Evolutionary conservation across 2,888 invertebrate genomes (phyloP), one percentile per base, ranked within the genome.

Genomic region (Eupeodes latifasciatus): DNA sequence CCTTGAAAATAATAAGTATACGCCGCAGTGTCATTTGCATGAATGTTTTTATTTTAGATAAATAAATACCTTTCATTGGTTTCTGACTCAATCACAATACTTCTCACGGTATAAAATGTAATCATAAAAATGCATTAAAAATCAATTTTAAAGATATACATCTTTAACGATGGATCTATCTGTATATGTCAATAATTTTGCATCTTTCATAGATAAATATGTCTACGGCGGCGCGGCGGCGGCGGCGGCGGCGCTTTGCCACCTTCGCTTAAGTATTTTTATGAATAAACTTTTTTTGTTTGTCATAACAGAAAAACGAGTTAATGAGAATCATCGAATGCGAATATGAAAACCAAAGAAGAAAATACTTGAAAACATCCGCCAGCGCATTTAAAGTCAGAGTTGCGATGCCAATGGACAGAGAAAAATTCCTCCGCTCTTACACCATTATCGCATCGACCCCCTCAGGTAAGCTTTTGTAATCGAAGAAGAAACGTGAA

Each of bases 401-500:
- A 27, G n/a, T 59, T 59, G 59, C 72, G 59, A 75, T 79, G 75
- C 69, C 78, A 79, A 76, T 78, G 71, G 82, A 82, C 78, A 69
- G 36, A 55, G 14, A 6, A 72, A 71, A 34, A 59, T 53, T 27
- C 75, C 49, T 27, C 51, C 12, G 51, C 51, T 27, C 27, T 40
- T 53, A 12, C n/a, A 57, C 27, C 47, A 53, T 69, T 12, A 47
- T 47, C 10, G 47, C 47, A 47, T 47, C 47, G 12, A 4, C 40
- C 75, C 67, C 34, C 55, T 36, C 36, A 16, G 16, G 59, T 61
- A 34, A 64, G 62, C 51, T 62, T 57, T 57, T n/a, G 74, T 64
- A 83, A 79, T 82, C 82, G 64, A 57, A 82, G 91, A 90, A 91
- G 90, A 92, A 92, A 92, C 92, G 92, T 92, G 93, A 91, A 91